Evolutionary conservation across 2,797 vertebrate genomes (phyloP).

Genomic region (Lepus oiostolus): DNA sequence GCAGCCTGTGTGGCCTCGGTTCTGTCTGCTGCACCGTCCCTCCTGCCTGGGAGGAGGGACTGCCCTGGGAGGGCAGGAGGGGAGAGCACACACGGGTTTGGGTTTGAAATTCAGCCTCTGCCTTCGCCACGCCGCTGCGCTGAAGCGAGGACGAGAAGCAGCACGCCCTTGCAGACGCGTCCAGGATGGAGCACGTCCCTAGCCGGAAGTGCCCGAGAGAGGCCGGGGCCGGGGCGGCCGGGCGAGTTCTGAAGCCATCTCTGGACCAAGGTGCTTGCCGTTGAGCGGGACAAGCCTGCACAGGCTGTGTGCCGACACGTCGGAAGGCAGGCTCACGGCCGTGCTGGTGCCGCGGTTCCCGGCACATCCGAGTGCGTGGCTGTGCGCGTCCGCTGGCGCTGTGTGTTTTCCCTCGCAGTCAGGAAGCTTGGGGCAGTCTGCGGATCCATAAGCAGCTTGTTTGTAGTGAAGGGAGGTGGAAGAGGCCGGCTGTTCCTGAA

Average conservation of each 20-base stretch:
- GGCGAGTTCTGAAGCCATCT: neutral
- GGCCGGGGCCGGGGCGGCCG: neutral
- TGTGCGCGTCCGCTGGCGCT: neutral
- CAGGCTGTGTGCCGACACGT: neutral
- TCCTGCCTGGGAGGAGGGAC: neutral
- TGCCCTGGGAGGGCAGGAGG: neutral
- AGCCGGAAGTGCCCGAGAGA: neutral
- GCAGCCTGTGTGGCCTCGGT: neutral
- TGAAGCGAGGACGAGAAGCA: too few species aligned
- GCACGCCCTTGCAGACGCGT: neutral
- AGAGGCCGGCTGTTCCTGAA: conserved; percentile 69
- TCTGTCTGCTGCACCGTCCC: neutral
- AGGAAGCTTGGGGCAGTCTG: neutral
- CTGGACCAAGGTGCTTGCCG: neutral
- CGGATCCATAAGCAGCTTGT: neutral
- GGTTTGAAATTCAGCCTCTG: conserved; percentile 31
- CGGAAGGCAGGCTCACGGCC: neutral
- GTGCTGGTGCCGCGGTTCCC: neutral
- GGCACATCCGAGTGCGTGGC: neutral
- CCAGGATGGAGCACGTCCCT: neutral
- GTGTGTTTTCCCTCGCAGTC: conserved; percentile 3
- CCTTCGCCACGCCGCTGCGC: neutral
- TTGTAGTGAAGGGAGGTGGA: neutral
- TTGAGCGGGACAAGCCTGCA: neutral
- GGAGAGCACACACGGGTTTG: neutral